Evolutionary conservation across 2,888 invertebrate species (phyloP), one percentile per base, ranked within the genome.

Genomic region (Cataglyphis altisquamis): DNA sequence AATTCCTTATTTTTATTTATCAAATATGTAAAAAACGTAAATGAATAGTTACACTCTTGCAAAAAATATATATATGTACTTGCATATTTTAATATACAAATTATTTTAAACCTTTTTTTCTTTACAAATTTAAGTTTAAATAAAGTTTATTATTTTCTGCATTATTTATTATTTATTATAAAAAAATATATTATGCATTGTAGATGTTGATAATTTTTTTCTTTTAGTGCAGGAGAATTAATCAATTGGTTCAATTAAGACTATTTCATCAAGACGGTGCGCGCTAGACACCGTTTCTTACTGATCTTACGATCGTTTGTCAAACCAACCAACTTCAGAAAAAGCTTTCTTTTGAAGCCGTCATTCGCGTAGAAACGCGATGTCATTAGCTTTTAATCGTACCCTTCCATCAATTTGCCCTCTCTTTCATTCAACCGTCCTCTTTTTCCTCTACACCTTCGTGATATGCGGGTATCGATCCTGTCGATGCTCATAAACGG

Each of bases 401-500:
- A 66, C 39, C 84, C 67, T 84, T 82, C 73, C 73, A 84, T 84
- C 84, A 82, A 82, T 84, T 82, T 66, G 64, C 63, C 73, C 48
- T 66, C 57, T 73, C 80, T 68, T 75, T 60, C 78, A 60, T 67
- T 64, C 78, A 74, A 45, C 70, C 72, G 60, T 32, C 45, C 67
- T 55, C 55, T 67, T 67, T 55, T 60, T 55, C 66, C 57, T 60
- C 45, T 21, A 48, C 48, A 55, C 45, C 36, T 82, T 64, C 82
- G 75, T 72, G 81, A 81, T 55, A 73, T 36, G 75, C 55, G 75
- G 48, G 55, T 62, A 86, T 87, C 86, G 86, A 87, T 82, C 45
- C 67, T 82, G 86, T 84, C 86, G 68, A 87, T 85, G 72, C 78
- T 81, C 78, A 86, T 87, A 82, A 87, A 66, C 81, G 78, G 80